Conservation (phyloP, 2,888 invertebrate genomes). For the Tetramorium bicarinatum region DNA sequence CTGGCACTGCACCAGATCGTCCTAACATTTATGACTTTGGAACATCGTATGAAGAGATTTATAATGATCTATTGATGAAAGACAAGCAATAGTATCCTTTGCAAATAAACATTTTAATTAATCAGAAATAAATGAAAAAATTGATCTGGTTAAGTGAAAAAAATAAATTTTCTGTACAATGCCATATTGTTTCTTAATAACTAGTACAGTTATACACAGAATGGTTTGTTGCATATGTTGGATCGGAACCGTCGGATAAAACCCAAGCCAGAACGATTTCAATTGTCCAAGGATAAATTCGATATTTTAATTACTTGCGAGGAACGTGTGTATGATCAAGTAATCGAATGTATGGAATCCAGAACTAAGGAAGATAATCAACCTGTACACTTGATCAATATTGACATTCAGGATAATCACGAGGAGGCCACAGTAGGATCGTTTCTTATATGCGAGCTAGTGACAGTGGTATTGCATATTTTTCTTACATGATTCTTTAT, state of each 20-base stretch:
- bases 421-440: conserved; percentile 99
- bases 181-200: conserved; percentile 75
- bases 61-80: conserved; percentile 95
- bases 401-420: conserved; percentile 99
- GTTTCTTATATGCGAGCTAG: conserved; percentile 98
- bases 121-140: too few relatives aligned
- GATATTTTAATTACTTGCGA: conserved; percentile 99
- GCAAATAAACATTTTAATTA: too few relatives aligned
- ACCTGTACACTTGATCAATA: conserved; percentile 98
- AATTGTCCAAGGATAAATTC: conserved; percentile 95
- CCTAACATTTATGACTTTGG: conserved; percentile 99
- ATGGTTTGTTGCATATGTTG: conserved; percentile 98
- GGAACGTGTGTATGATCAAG: conserved; percentile 99
- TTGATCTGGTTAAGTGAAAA: too few relatives aligned
- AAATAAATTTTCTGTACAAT: background rate
- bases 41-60: conserved; percentile 97
- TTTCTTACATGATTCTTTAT: background rate
- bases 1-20: conserved; percentile 96
- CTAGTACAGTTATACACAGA: conserved; percentile 94
- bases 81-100: conserved; percentile 95
- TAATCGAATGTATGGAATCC: conserved; percentile 96
- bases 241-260: conserved; percentile 99
- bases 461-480: conserved; percentile 91
- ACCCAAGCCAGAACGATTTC: conserved; percentile 97
- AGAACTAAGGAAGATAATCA: conserved; percentile 93